These are phyloP conservation scores for Myzus persicae DNA, from an alignment of 1,140 invertebrate genomes.

Conservation along the genomic window DNA sequence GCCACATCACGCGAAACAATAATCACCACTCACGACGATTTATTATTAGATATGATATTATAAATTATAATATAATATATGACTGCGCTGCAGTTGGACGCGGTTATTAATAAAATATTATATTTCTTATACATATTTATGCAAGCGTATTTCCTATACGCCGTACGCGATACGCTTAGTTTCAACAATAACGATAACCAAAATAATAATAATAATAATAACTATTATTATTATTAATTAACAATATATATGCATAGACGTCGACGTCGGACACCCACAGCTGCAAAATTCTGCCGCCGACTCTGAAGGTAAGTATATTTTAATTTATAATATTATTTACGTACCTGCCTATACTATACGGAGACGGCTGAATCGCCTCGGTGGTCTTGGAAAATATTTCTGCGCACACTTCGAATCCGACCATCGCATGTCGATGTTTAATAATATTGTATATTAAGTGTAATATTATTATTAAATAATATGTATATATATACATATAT, in stretches of 20 bases:
- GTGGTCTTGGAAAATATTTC: not conserved
- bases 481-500: too few relatives aligned
- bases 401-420: not conserved
- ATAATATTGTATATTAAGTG: too few relatives aligned
- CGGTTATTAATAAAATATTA: not conserved
- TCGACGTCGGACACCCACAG: not conserved
- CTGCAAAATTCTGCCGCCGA: not conserved
- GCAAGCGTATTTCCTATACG: not conserved
- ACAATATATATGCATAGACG: not conserved
- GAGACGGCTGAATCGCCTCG: not conserved
- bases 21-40: not conserved
- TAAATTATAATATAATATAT: not conserved
- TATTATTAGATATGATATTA: slow-evolving; percentile 13
- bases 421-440: not conserved
- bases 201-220: not conserved
- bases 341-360: not conserved
- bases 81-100: not conserved
- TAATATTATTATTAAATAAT: not conserved
- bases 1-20: not conserved
- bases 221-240: not conserved
- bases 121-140: not conserved
- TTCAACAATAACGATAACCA: too few relatives aligned
- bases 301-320: not conserved
- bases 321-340: too few relatives aligned
- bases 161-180: not conserved